A percentile compares a stretch with the other conserved stretches of the same genome.
These are phyloP conservation scores for Ophioninae sp. DNA, from an alignment of 2,888 invertebrate genomes.

Conservation along the genomic window DNA sequence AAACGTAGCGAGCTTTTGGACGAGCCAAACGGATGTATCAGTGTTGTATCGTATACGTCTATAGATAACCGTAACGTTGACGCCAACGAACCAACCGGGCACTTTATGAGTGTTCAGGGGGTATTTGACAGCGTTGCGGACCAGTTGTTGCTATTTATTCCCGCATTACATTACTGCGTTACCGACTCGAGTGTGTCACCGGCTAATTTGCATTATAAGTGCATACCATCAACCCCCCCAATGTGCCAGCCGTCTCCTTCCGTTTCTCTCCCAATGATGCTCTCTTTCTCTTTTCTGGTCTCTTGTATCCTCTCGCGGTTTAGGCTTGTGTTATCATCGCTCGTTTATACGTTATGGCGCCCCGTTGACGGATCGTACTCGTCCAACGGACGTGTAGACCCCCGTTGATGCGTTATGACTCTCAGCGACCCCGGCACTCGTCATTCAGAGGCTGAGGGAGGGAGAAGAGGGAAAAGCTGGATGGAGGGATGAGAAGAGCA, in stretches of 20 bases:
- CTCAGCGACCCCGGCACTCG: constrained; percentile 28
- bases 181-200: constrained; percentile 78
- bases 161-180: constrained; percentile 80
- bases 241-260: constrained; percentile 33
- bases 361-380: constrained; percentile 75
- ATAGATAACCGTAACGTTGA: constrained; percentile 16
- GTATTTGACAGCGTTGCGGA: constrained; percentile 79
- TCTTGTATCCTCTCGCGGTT: constrained; percentile 17
- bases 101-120: constrained; percentile 79
- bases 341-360: constrained; percentile 77
- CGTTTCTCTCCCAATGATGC: background rate
- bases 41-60: constrained; percentile 8
- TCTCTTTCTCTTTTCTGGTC: constrained; percentile 39
- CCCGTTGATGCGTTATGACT: constrained; percentile 48
- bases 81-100: constrained; percentile 68
- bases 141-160: constrained; percentile 81
- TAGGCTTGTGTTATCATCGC: constrained; percentile 77
- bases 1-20: constrained; percentile 39
- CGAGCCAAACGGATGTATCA: constrained; percentile 59
- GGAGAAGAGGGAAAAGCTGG: background rate
- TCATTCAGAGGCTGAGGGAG: background rate
- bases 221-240: constrained; percentile 59
- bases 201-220: constrained; percentile 81
- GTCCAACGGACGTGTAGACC: constrained; percentile 56
- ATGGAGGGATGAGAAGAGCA: background rate